These are phyloP conservation scores for Ichneumoninae sp. DNA, from an alignment of 2,888 invertebrate species.

Conservation along the genomic window DNA sequence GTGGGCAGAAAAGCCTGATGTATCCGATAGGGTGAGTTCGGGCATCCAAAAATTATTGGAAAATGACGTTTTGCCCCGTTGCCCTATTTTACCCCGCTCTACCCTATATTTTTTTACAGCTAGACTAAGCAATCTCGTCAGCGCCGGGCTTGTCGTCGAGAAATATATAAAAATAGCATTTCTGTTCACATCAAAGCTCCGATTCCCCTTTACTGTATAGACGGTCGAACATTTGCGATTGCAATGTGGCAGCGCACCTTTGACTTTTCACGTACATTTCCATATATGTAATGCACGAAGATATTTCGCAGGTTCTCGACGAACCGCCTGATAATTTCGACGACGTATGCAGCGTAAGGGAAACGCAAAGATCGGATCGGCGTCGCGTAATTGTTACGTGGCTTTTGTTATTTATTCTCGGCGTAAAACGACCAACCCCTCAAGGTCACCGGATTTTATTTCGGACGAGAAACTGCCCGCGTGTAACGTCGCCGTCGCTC, in stretches of 20 bases:
- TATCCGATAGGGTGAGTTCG: too few species aligned
- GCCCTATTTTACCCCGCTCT: too few species aligned
- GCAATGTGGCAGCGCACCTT: background rate
- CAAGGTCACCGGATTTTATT: constrained; percentile 12
- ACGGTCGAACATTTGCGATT: background rate
- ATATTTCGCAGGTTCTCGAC: too few species aligned
- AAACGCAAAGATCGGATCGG: background rate
- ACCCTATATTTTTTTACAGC: background rate
- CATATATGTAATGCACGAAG: background rate
- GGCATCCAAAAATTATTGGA: too few species aligned
- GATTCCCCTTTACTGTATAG: background rate
- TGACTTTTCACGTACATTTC: background rate
- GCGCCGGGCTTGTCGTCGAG: background rate
- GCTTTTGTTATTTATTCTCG: constrained; percentile 27
- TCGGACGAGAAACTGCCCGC: background rate
- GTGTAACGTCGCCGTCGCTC: background rate
- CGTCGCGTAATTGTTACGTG: background rate
- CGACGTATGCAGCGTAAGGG: background rate
- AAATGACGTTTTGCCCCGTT: too few species aligned
- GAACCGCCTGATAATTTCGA: background rate
- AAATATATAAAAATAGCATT: constrained; percentile 12
- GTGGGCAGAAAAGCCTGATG: too few species aligned
- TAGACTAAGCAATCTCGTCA: background rate
- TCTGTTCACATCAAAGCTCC: background rate
- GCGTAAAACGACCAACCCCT: background rate